Evolutionary conservation across 2,113 vertebrate species (phyloP), one percentile per base, ranked within the genome.

Genomic region (Cheirogaleus medius): DNA sequence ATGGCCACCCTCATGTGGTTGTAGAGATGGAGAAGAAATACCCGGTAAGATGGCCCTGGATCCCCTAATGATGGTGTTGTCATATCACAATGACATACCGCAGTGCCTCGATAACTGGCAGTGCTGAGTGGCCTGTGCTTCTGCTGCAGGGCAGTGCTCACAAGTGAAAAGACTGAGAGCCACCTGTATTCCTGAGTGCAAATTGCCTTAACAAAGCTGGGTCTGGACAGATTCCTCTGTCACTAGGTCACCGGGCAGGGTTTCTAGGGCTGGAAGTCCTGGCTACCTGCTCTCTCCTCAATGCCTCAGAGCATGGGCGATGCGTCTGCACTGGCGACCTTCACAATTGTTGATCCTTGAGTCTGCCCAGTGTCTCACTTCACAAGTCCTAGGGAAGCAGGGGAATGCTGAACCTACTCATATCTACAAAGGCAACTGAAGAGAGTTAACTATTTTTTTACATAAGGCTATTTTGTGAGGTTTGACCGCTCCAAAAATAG

Each of bases 61-160:
- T 68, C 86, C 34, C 54, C 44, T 34, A 23, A 25, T 0, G 4
- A 34, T 0, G 2, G 17, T n/a, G 29, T 42, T 64, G 42, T 21
- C 23, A 9, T 34, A 23, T 89, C 20, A 1, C 0, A 0, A 5
- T 54, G 66, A 58, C 32, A 37, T 5, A 81, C 52, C 0, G 1
- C 58, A 86, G 56, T 7, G 7, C 18, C 21, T 84, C 37, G 2
- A 0, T 18, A 23, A 32, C 5, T 2, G 20, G 25, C 9, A 1
- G 4, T 66, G 58, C 37, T 63, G 21, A 78, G 23, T 29, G 47
- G 21, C 18, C 69, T 12, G 1, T 23, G 37, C 74, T 64, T 49
- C 74, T 17, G 6, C 29, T 81, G 4, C 8, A 49, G 54, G 81
- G 15, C 58, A 39, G 18, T 54, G 58, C 23, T 37, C 44, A 21